A percentile compares a stretch with the other conserved stretches of the same genome.
These are phyloP conservation scores for Anadara kagoshimensis DNA, from an alignment of 1,140 invertebrate genomes.

Conservation along the genomic window DNA sequence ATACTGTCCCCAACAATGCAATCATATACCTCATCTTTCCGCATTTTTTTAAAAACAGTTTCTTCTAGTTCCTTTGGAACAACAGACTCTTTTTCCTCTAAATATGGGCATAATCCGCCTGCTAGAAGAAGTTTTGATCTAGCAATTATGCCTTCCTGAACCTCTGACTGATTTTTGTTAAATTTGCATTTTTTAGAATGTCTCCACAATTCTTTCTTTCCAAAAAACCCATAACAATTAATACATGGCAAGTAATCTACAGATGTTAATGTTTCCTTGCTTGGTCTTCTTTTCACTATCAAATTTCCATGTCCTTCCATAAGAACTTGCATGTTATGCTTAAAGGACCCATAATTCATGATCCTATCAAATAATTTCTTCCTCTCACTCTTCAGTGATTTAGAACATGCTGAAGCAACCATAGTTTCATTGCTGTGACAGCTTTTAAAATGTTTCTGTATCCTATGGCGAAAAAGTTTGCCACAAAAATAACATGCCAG, in stretches of 20 bases:
- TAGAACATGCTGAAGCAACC: too few relatives aligned
- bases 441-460: conserved; percentile 9
- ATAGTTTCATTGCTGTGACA: neutral
- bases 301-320: neutral
- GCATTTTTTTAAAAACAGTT: neutral
- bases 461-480: conserved; percentile 9
- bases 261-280: conserved; percentile 9
- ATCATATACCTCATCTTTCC: too few relatives aligned
- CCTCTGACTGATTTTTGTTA: conserved; percentile 10
- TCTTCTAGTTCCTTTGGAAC: conserved; percentile 10
- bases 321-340: neutral
- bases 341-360: too few relatives aligned
- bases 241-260: conserved; percentile 3
- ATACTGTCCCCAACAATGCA: too few relatives aligned
- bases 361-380: too few relatives aligned
- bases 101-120: conserved; percentile 3
- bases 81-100: conserved; percentile 3
- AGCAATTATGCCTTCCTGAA: conserved; percentile 4
- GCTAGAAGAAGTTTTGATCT: conserved; percentile 6
- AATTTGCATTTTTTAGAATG: neutral
- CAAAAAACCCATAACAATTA: conserved; percentile 5
- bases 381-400: too few relatives aligned
- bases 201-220: conserved; percentile 10
- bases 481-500: conserved; percentile 12
- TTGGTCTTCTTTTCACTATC: conserved; percentile 3